phyloP scores from a whole-genome alignment of 1,140 invertebrate genomes.

The Linepithema humile region DNA sequence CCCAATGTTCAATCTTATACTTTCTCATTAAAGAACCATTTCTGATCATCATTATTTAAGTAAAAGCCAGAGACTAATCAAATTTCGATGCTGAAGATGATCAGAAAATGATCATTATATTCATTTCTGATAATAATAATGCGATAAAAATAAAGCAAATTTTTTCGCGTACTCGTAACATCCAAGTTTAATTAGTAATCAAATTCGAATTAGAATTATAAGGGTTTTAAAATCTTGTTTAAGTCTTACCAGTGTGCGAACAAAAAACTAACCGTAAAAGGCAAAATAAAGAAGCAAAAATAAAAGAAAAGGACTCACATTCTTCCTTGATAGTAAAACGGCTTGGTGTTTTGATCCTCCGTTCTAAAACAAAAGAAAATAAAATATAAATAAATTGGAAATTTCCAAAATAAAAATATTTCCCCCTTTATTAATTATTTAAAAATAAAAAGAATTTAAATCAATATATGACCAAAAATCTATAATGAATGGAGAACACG shows the following conservation, averaged over 20 bases:
- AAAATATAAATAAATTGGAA: slow-evolving; percentile 69
- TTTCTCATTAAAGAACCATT: background rate
- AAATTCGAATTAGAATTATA: background rate
- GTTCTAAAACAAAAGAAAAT: slow-evolving; percentile 80
- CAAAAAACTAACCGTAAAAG: slow-evolving; percentile 19
- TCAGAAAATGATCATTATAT: background rate
- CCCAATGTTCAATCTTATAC: background rate
- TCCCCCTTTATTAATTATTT: slow-evolving; percentile 46
- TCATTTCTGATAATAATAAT: background rate
- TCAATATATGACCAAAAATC: background rate
- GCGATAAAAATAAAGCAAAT: background rate
- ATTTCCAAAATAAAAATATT: slow-evolving; percentile 57
- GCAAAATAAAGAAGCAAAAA: slow-evolving; percentile 59
- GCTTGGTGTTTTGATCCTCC: slow-evolving; percentile 73
- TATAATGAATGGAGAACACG: background rate
- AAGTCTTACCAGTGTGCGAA: background rate
- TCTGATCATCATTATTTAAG: background rate
- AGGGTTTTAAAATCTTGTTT: background rate
- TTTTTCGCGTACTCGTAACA: background rate
- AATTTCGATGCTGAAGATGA: background rate
- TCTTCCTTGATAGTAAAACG: slow-evolving; percentile 76
- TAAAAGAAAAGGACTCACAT: slow-evolving; percentile 78
- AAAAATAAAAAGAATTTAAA: slow-evolving; percentile 46
- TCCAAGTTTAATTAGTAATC: background rate
- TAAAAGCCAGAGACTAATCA: background rate